These are phyloP conservation scores for Silurus asotus DNA, from an alignment of 2,113 vertebrate genomes.

Conservation along the genomic window DNA sequence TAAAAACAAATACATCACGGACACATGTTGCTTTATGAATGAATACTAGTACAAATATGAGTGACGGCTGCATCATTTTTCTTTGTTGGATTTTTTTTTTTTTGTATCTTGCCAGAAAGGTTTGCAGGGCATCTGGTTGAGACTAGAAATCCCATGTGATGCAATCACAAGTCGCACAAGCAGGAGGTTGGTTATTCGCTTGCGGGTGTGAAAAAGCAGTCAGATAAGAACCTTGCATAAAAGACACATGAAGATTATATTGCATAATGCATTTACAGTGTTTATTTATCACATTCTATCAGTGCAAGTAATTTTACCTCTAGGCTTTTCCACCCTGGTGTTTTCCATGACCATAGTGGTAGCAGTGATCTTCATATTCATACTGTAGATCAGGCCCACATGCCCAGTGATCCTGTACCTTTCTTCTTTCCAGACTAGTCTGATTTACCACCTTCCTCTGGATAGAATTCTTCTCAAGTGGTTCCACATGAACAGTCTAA, in stretches of 20 bases:
- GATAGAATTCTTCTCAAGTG: no score
- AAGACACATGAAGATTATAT: background rate
- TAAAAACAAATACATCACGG: background rate
- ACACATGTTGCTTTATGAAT: background rate
- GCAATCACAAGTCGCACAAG: background rate
- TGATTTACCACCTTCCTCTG: no score
- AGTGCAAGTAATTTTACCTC: background rate
- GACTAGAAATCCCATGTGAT: background rate
- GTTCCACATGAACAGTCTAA: no score
- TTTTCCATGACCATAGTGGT: no score
- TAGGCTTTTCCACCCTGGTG: background rate
- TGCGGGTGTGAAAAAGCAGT: background rate
- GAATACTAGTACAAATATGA: background rate
- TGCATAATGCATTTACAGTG: background rate
- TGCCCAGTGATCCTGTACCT: no score
- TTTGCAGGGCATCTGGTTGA: background rate
- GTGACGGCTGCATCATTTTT: background rate
- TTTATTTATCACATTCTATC: background rate
- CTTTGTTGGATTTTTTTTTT: background rate
- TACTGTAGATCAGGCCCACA: no score
- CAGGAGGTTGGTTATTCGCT: background rate
- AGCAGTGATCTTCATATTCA: no score
- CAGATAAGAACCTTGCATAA: background rate
- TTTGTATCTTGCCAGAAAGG: background rate
- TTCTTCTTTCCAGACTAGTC: no score